Base-by-base conservation (phyloP, 2,888 invertebrate genomes). In the Pollenia amentaria region DNA sequence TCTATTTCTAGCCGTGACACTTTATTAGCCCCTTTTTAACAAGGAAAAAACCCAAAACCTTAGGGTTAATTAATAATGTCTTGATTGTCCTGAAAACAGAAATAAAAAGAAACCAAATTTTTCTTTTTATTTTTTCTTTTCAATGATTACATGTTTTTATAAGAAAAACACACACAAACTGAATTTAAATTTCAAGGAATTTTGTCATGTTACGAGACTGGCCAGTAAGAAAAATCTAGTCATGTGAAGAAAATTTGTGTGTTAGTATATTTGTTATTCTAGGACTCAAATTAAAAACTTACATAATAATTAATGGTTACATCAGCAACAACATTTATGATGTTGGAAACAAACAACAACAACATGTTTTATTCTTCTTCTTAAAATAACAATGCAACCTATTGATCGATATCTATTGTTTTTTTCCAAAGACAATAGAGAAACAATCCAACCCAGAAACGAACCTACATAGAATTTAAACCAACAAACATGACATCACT, bases 61-160 rank as follows among this genome's bases (percentile, higher is more conserved):
- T 6, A 29, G 16, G 3, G 29, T 75, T 81, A 87, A 87, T 87
- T 88, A 88, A 88, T 85, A 84, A 87, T 88, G 87, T 72, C 64
- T 85, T 84, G 85, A 87, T 88, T 88, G 88, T 89, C 87, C 76
- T 88, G 85, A 79, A 62, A 84, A 79, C 67, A 88, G 88, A 89
- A 87, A 88, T 87, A 86, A 88, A 81, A 80, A 46, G 44, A 70
- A 64, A 10, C 69, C 0, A 29, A 29, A 29, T 6, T 6, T 6
- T 6, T 29, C 0, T 29, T 29, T n/a, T n/a, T n/a, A 6, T 29
- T 84, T 64, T 84, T 57, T 21, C 6, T 67, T 40, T 72, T 53
- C 64, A 21, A 81, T 53, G 84, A 79, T 79, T 83, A 83, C 83
- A 83, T 86, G 83, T 86, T 85, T 67, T 73, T 62, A 69, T 62